Evolutionary conservation across 2,888 invertebrate genomes (phyloP).

Genomic region (Tinea semifulvella): DNA sequence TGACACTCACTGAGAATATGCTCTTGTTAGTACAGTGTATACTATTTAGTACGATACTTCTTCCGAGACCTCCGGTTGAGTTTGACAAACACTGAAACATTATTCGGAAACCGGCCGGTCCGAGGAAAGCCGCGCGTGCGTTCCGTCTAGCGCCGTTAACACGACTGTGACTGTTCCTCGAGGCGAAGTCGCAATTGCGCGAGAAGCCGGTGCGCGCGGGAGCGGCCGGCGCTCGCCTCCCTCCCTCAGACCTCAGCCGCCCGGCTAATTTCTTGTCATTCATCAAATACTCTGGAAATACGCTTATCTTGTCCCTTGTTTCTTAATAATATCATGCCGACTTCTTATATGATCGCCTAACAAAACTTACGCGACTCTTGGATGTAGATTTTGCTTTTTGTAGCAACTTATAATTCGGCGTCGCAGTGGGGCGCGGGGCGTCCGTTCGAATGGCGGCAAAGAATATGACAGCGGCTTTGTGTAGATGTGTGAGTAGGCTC

Average conservation of each 20-base stretch:
- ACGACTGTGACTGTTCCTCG: slow-evolving; percentile 39
- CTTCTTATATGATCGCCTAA: not conserved
- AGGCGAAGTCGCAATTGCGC: slow-evolving; percentile 24
- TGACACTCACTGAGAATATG: slow-evolving; percentile 67
- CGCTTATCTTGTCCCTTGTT: slow-evolving; percentile 21
- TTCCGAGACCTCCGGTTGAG: slow-evolving; percentile 65
- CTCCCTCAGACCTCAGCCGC: slow-evolving; percentile 23
- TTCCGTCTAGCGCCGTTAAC: slow-evolving; percentile 56
- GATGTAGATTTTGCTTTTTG: not conserved
- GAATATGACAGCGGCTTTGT: slow-evolving; percentile 1
- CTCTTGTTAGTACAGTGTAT: slow-evolving; percentile 62
- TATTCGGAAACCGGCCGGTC: slow-evolving; percentile 65
- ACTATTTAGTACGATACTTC: slow-evolving; percentile 62
- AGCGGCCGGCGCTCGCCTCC: slow-evolving; percentile 24
- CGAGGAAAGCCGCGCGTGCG: slow-evolving; percentile 59
- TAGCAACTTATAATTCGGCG: not conserved
- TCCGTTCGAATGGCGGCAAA: slow-evolving; percentile 7
- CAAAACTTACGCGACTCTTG: not conserved
- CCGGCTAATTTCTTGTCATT: slow-evolving; percentile 48
- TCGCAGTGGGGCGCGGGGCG: slow-evolving; percentile 12
- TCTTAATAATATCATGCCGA: not conserved
- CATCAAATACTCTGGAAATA: slow-evolving; percentile 54
- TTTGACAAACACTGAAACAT: slow-evolving; percentile 66
- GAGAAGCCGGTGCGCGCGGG: slow-evolving; percentile 23
- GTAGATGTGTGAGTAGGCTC: not conserved